These are phyloP conservation scores for Myotis findleyi DNA, from an alignment of 2,797 vertebrate species.

Conservation along the genomic window DNA sequence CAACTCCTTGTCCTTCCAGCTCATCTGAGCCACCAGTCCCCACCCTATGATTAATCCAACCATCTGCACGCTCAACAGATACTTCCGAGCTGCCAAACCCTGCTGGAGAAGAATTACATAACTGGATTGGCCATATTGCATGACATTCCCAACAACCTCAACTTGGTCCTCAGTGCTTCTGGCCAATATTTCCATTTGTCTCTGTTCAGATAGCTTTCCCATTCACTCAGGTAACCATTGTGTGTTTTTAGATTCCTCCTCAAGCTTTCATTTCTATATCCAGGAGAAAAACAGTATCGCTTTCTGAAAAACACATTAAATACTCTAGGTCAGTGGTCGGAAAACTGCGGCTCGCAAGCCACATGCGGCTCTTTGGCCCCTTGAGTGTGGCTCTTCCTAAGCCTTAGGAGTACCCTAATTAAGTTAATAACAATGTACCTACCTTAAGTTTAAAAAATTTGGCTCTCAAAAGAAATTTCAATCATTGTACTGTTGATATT, in stretches of 20 bases:
- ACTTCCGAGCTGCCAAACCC: background rate
- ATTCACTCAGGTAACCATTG: background rate
- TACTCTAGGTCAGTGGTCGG: background rate
- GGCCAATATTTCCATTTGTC: background rate
- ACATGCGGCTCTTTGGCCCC: too few relatives aligned
- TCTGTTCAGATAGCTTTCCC: background rate
- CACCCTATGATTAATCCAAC: conserved; percentile 43
- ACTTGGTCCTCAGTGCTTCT: background rate
- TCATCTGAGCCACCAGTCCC: background rate
- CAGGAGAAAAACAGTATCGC: background rate
- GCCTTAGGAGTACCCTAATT: too few relatives aligned
- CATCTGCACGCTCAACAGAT: conserved; percentile 53
- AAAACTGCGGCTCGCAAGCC: too few relatives aligned
- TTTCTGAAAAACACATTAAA: conserved; percentile 44
- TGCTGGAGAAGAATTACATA: conserved; percentile 4
- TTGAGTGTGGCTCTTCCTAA: too few relatives aligned
- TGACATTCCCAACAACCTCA: background rate
- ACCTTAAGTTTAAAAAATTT: too few relatives aligned
- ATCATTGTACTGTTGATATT: too few relatives aligned
- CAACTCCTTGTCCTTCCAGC: background rate
- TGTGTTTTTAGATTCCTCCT: background rate
- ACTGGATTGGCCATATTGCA: background rate
- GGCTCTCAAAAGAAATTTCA: too few relatives aligned
- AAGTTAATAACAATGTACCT: too few relatives aligned
- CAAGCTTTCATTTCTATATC: background rate